Conservation (phyloP, 1,140 invertebrate genomes). For the Lysiphlebus fabarum region DNA sequence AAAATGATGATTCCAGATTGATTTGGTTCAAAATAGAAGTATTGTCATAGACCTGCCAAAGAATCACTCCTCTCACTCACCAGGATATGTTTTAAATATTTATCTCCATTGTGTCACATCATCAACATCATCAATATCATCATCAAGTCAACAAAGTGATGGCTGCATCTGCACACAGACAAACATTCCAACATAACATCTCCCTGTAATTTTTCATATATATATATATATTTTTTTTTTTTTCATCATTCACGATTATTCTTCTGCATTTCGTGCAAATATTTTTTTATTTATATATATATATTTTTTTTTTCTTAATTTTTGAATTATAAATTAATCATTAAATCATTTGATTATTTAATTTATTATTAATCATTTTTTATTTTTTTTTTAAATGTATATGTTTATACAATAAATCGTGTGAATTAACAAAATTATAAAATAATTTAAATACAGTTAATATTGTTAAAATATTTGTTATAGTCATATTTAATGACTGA, state of each 20-base stretch:
- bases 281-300: constrained; percentile 20
- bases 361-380: neutral
- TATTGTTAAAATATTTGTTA: constrained; percentile 17
- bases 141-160: constrained; percentile 53
- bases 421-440: constrained; percentile 27
- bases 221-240: too few species aligned
- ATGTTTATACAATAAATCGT: constrained; percentile 15
- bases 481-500: constrained; percentile 27
- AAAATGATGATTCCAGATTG: constrained; percentile 27
- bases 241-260: constrained; percentile 24
- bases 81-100: constrained; percentile 36
- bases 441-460: constrained; percentile 8
- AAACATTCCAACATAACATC: constrained; percentile 58
- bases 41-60: constrained; percentile 51
- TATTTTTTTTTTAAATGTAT: neutral
- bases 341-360: neutral
- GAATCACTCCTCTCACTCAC: constrained; percentile 36
- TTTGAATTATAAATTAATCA: constrained; percentile 9
- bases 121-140: constrained; percentile 25
- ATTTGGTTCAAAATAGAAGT: constrained; percentile 14
- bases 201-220: constrained; percentile 29
- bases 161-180: constrained; percentile 58
- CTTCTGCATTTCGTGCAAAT: constrained; percentile 18
- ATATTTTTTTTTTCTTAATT: constrained; percentile 28
- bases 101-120: constrained; percentile 25